Conservation (phyloP, 2,888 invertebrate species). For the Amphipoea oculea region DNA sequence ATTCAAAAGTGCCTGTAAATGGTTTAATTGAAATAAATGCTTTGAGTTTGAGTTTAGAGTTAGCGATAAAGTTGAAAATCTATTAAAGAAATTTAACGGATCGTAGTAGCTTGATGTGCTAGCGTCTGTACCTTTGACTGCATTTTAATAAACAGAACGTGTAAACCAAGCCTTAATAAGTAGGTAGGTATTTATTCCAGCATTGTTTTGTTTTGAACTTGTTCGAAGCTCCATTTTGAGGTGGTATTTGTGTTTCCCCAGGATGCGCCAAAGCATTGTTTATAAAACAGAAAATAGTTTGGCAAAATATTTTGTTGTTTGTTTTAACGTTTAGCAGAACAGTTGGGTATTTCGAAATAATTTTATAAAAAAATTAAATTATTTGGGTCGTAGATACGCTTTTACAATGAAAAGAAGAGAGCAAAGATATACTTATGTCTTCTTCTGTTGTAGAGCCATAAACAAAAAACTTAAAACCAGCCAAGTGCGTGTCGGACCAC, state of each 20-base stretch:
- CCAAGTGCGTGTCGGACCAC: too few species aligned
- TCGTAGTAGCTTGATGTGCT: too few species aligned
- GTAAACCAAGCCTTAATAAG: conserved; percentile 1
- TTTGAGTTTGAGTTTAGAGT: too few species aligned
- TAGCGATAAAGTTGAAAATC: too few species aligned
- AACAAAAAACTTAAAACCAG: too few species aligned
- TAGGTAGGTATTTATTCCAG: background rate
- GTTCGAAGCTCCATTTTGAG: conserved; percentile 31
- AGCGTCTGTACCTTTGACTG: background rate
- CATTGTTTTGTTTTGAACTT: conserved; percentile 16
- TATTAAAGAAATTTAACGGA: too few species aligned
- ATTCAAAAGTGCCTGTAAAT: too few species aligned
- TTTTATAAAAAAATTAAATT: conserved; percentile 7
- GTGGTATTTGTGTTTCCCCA: conserved; percentile 40
- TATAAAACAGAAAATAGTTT: conserved; percentile 36
- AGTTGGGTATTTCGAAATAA: conserved; percentile 1
- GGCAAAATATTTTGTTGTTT: conserved; percentile 14
- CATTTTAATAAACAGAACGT: background rate
- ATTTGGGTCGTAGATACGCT: background rate
- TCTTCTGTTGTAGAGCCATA: background rate
- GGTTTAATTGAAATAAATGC: too few species aligned
- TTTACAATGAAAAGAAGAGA: background rate
- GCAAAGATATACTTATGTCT: background rate
- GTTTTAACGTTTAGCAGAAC: conserved; percentile 19
- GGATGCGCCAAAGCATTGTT: conserved; percentile 51